phyloP scores from a whole-genome alignment of 2,113 vertebrate genomes.

The Glaucidium brasilianum region DNA sequence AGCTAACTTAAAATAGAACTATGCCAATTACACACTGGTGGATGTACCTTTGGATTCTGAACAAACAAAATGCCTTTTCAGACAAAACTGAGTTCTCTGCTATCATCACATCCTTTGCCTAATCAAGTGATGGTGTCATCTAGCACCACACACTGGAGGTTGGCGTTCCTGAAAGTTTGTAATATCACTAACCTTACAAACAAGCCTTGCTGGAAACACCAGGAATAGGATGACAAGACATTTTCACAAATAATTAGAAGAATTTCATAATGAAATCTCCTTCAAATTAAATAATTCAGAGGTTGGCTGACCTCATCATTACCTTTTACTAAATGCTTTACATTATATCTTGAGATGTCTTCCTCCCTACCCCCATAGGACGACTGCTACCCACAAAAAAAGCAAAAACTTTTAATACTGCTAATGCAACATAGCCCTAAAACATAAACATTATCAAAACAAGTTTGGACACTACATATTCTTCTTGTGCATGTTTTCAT shows the following conservation, averaged over 20 bases:
- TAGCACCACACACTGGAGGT: neutral
- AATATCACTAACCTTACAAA: neutral
- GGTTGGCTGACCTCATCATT: neutral
- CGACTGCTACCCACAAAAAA: neutral
- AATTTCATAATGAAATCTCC: neutral
- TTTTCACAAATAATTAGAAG: neutral
- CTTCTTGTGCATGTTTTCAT: neutral
- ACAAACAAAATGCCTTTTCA: neutral
- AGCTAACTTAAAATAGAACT: neutral
- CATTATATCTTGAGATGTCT: neutral
- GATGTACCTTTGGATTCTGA: neutral
- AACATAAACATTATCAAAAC: neutral
- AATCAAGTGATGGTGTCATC: neutral
- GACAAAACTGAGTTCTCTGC: neutral
- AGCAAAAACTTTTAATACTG: neutral
- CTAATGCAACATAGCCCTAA: neutral
- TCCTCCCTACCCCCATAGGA: neutral
- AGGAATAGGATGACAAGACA: neutral
- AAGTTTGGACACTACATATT: neutral
- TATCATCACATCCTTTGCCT: neutral
- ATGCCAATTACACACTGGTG: neutral
- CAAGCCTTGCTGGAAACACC: neutral
- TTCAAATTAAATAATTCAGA: neutral
- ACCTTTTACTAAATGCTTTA: neutral
- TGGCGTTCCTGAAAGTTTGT: neutral